Evolutionary conservation across 2,888 invertebrate genomes (phyloP), one percentile per base, ranked within the genome.

Genomic region (Rotaria socialis): DNA sequence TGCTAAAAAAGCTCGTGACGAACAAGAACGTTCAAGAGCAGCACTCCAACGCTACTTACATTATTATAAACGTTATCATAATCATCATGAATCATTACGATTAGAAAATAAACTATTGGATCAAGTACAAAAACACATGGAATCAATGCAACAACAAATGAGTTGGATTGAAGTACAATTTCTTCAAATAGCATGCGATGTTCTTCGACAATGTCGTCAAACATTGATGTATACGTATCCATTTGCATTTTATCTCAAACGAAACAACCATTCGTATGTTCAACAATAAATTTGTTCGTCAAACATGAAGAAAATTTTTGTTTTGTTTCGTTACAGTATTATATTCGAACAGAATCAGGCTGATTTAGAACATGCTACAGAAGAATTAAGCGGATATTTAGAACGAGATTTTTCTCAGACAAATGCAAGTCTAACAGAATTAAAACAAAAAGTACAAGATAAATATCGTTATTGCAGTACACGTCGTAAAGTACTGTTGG

Each of bases 81-180:
- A 98, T 92, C 98, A 99, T 92, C 96, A 97, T 95, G 96, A 97
- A 92, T 96, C 96, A 88, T 93, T 98, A 90, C 96, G 96, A 92
- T 96, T 99, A 92, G 98, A 99, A 93, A 94, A 95, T 4, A 89
- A 92, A 93, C 93, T 98, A 87, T 97, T 97, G 92, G 95, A 96
- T 11, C 95, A 95, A 87, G 95, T 97, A 87, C 96, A 96, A 92
- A 95, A 95, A 91, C 98, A 98, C 93, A 98, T 99, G 97, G 97
- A 97, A 91, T 97, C 97, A 92, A 97, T 99, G 97, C 98, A 99
- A 91, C 85, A 87, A 60, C 96, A 96, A 91, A 97, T 98, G 97
- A 96, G 96, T 89, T 99, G 98, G 98, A 98, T 98, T 90, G 98
- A 99, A 94, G 97, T 97, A 88, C 98, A 99, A 93, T 99, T 98